Base-by-base conservation (phyloP, 2,113 vertebrate genomes). In the Hypomesus transpacificus region DNA sequence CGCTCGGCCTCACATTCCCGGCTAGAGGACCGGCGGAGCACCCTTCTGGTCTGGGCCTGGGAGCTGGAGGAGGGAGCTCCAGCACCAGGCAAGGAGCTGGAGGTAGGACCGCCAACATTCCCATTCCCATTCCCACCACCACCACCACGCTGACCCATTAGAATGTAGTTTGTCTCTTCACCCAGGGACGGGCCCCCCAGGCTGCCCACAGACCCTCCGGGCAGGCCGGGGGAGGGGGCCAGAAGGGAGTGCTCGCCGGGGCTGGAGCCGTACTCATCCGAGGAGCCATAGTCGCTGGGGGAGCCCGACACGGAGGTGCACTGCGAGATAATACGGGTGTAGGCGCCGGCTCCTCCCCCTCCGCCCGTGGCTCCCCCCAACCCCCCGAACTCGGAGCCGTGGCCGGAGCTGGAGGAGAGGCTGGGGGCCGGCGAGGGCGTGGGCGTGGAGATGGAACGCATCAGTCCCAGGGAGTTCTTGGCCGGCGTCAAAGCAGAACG, bases 261-360 rank as follows among this genome's bases (percentile, higher is more conserved):
- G 82, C 92, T 93, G 6, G 91, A 94, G 72, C 91, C 92, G 4
- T 92, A 93, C 72, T 94, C 93, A 17, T 94, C 94, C 0, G 94
- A 94, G 2, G 93, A 94, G 21, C 91, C 91, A 2, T 91, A 93
- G 82, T 94, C 93, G 20, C 91, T 93, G 31, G 89, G 81, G 7
- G 91, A 93, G 58, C 91, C 90, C 0, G 92, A 92, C n/a, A 91
- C 81, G 0, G 91, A 91, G 1, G 87, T 69, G 16, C 57, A 82
- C 63, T 84, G 84, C 69, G 87, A 80, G 53, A 84, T 77, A 1
- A 88, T 73, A 34, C 74, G 84, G 68, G 84, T 89, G 69, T 89
- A 91, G n/a, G 85, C 58, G 16, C 84, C 82, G 56, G 79, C 82
- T 1, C 82, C 84, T 1, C 72, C 66, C 57, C 81, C 82, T 53